phyloP scores from a whole-genome alignment of 2,113 vertebrate species.

The Dasyornis broadbenti region DNA sequence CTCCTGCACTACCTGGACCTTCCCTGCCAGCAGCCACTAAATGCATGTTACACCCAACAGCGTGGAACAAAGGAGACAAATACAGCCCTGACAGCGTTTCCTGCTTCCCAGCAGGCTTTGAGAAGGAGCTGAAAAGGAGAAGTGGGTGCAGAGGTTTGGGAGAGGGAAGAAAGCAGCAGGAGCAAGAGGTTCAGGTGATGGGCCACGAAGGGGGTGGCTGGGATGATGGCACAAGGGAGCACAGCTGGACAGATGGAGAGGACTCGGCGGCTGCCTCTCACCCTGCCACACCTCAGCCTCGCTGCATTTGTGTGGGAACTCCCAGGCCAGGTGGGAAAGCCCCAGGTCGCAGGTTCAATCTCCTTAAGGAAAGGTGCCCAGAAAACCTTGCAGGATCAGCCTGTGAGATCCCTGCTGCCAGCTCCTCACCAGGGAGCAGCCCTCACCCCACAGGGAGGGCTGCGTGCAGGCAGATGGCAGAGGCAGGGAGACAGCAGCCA shows the following conservation, averaged over 20 bases:
- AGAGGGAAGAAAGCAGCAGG: neutral
- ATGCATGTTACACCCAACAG: neutral
- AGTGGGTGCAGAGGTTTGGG: neutral
- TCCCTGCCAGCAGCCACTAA: neutral
- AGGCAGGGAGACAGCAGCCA: neutral
- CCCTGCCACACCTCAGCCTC: neutral
- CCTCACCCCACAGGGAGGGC: neutral
- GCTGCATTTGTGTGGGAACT: neutral
- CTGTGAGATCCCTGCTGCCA: neutral
- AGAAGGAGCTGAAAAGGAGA: neutral
- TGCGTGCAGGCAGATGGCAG: accelerated
- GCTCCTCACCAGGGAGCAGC: neutral
- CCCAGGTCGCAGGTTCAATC: neutral
- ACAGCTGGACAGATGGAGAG: neutral
- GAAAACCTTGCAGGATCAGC: neutral
- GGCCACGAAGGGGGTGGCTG: neutral
- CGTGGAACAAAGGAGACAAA: neutral
- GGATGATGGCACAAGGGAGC: neutral
- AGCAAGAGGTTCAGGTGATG: neutral
- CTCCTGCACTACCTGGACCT: neutral
- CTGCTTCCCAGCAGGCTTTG: neutral
- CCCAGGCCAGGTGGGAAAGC: neutral
- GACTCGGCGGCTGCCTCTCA: neutral
- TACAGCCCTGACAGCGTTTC: neutral
- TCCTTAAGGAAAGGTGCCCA: neutral